Evolutionary conservation across 2,888 invertebrate genomes (phyloP), one percentile per base, ranked within the genome.

Genomic region (Pollenia labialis): DNA sequence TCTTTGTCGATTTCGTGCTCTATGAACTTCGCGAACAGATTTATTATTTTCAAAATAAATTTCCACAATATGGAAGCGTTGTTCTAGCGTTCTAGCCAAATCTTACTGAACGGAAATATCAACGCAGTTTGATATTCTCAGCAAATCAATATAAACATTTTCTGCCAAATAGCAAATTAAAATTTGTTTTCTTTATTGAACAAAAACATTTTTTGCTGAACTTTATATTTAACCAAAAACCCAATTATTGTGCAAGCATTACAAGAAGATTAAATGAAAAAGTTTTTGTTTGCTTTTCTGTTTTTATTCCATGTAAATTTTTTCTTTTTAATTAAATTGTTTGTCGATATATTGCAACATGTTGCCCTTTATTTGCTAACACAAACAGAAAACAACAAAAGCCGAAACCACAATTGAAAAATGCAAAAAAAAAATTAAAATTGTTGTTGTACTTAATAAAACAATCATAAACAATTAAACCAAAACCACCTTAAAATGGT

Each of bases 391-490:
- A 62, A 16, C 44, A 6, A 60, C 4, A 16, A 52, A 2, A 32
- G 11, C 44, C 32, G 71, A 32, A 64, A 64, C 83, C 71, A 50
- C 77, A 83, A 83, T 77, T 77, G 62, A 4, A 71, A 76, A 64
- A 72, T 46, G 40, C n/a, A 54, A 32, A 80, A 66, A 66, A 18
- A 68, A 58, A 66, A 66, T 3, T 66, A 4, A n/a, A 54, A 1
- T 81, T 46, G 16, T 62, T 18, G 32, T 68, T 16, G 42, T 11
- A 44, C 32, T 58, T 56, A 56, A 46, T 50, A 42, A 58, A 58
- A 56, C 71, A 76, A 81, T 69, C 62, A 81, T 56, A 66, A 85
- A 74, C 74, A 66, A 76, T 85, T 85, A 76, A 77, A 74, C 32
- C 44, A 66, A 75, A 85, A 79, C 77, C 71, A 83, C 58, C 64